Conservation (phyloP, 2,113 vertebrate species). For the Dipodomys spectabilis region DNA sequence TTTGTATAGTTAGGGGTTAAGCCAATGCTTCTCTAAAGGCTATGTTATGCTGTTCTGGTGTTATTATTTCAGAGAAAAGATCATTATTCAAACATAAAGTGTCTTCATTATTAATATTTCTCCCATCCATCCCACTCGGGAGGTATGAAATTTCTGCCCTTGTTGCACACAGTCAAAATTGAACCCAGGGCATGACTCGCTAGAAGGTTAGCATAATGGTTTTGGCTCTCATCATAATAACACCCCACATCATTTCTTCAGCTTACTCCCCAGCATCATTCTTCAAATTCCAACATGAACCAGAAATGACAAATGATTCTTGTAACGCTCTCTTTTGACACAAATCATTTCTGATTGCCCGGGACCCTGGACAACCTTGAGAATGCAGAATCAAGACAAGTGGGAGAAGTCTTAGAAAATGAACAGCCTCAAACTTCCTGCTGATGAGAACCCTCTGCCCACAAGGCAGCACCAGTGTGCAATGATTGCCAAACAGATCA, state of each 20-base stretch:
- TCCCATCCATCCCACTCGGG: neutral
- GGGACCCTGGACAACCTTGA: constrained; percentile 76
- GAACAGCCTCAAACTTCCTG: constrained; percentile 51
- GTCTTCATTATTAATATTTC: constrained; percentile 36
- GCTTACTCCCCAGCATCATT: constrained; percentile 60
- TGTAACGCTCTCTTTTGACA: constrained; percentile 77
- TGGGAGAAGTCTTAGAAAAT: constrained; percentile 62
- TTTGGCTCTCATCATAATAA: constrained; percentile 46
- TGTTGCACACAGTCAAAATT: neutral
- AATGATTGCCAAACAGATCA: constrained; percentile 56
- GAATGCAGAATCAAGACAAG: constrained; percentile 19
- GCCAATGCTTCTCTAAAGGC: neutral
- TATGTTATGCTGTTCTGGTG: neutral
- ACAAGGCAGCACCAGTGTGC: neutral
- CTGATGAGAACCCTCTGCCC: constrained; percentile 39
- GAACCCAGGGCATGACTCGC: constrained; percentile 47
- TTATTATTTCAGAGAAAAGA: constrained; percentile 4
- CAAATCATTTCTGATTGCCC: constrained; percentile 80
- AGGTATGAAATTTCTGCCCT: neutral
- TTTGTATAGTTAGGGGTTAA: neutral
- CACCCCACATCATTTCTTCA: neutral
- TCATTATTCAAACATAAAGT: constrained; percentile 1
- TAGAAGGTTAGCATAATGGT: constrained; percentile 68
- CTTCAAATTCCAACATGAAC: constrained; percentile 63
- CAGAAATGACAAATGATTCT: constrained; percentile 80